Conservation (phyloP, 2,797 vertebrate species). For the Sphenodon punctatus region DNA sequence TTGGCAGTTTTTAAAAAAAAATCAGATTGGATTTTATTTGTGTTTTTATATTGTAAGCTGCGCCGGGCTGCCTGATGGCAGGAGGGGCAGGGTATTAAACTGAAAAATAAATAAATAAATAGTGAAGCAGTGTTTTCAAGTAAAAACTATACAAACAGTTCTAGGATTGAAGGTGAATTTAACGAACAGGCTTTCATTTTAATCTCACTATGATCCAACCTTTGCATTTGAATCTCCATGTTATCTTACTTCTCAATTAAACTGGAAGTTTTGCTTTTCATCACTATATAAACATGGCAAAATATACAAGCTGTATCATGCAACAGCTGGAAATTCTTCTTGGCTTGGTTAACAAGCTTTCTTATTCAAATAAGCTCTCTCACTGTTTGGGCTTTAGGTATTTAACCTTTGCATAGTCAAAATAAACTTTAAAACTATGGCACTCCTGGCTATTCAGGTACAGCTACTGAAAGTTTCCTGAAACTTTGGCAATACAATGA, state of each 20-base stretch:
- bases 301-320: background rate
- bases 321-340: conserved; percentile 18
- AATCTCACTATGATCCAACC: conserved; percentile 6
- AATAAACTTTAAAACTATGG: background rate
- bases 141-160: conserved; percentile 3
- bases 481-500: background rate
- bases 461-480: background rate
- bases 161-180: conserved; percentile 21
- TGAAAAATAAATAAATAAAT: too few relatives aligned
- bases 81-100: too few relatives aligned
- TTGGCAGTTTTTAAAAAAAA: too few relatives aligned
- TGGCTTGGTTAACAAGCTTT: background rate
- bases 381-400: background rate
- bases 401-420: background rate
- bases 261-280: background rate
- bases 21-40: too few relatives aligned
- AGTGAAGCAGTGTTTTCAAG: conserved; percentile 38
- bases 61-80: too few relatives aligned
- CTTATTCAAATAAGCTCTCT: background rate
- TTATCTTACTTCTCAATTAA: background rate
- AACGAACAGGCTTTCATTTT: conserved; percentile 14
- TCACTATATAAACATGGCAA: conserved; percentile 10
- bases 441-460: background rate
- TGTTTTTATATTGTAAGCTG: too few relatives aligned
- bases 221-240: conserved; percentile 25